Conservation (phyloP, 2,888 invertebrate genomes). For the Leucophora obtusa region DNA sequence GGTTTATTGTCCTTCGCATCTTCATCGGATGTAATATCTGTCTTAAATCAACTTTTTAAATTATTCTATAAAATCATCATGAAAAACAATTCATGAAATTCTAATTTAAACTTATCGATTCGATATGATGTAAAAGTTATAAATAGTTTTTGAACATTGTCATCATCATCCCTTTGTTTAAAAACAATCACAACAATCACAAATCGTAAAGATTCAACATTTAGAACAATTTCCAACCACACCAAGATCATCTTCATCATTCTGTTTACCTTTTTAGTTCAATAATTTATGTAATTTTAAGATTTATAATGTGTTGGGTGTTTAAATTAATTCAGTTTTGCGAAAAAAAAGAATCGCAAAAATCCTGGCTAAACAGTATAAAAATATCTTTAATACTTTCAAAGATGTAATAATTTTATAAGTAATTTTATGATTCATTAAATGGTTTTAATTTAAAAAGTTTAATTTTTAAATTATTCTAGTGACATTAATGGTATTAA, state of each 20-base stretch:
- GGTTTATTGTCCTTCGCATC: conserved; percentile 26
- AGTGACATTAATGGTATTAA: background rate
- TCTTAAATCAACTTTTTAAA: conserved; percentile 22
- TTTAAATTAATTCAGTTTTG: conserved; percentile 45
- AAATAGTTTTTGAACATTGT: conserved; percentile 34
- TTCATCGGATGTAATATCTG: background rate
- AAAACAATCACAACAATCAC: conserved; percentile 1
- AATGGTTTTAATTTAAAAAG: conserved; percentile 27
- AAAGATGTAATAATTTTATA: background rate
- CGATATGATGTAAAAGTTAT: conserved; percentile 37
- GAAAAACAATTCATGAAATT: conserved; percentile 30
- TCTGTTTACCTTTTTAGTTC: conserved; percentile 25
- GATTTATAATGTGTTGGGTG: conserved; percentile 48
- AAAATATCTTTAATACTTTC: conserved; percentile 3
- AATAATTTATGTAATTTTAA: conserved; percentile 17
- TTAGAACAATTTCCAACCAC: conserved; percentile 13
- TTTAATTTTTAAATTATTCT: background rate
- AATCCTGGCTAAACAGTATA: conserved; percentile 10
- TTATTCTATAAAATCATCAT: conserved; percentile 1
- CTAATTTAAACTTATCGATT: conserved; percentile 43
- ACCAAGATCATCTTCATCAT: conserved; percentile 13
- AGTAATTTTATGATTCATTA: conserved; percentile 31
- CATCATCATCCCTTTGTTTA: conserved; percentile 26
- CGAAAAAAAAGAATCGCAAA: conserved; percentile 12
- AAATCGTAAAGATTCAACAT: conserved; percentile 1